These are phyloP conservation scores for Pseudomyrmex pallidus DNA, from an alignment of 1,140 invertebrate genomes.

Conservation along the genomic window DNA sequence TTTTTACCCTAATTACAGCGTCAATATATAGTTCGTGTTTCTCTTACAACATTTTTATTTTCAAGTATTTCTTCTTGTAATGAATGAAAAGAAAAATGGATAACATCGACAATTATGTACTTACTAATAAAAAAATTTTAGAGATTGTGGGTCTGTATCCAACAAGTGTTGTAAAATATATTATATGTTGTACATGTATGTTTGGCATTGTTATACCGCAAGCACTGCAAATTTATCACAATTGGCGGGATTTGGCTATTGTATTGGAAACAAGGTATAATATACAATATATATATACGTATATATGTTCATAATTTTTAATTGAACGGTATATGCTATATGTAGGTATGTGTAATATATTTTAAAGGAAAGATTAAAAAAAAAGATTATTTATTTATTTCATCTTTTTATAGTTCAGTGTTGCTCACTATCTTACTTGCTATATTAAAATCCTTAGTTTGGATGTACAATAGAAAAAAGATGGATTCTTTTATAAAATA, in stretches of 20 bases:
- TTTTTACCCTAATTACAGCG: neutral
- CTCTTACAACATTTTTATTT: slow-evolving; percentile 10
- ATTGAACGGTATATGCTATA: no score
- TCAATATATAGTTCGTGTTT: slow-evolving; percentile 13
- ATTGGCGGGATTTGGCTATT: slow-evolving; percentile 61
- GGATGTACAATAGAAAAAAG: slow-evolving; percentile 65
- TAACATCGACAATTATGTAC: slow-evolving; percentile 65
- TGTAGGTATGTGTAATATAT: neutral
- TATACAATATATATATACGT: no score
- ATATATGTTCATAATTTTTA: neutral
- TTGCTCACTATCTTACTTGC: slow-evolving; percentile 73
- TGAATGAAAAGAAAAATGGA: slow-evolving; percentile 48
- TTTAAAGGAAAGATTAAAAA: neutral
- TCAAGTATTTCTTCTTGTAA: neutral
- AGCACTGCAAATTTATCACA: slow-evolving; percentile 65
- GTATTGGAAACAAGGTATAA: slow-evolving; percentile 74
- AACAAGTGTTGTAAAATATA: slow-evolving; percentile 63
- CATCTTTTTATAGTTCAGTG: slow-evolving; percentile 68
- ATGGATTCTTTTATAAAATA: slow-evolving; percentile 66
- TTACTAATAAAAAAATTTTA: slow-evolving; percentile 71
- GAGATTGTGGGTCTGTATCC: slow-evolving; percentile 76
- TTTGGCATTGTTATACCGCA: slow-evolving; percentile 73
- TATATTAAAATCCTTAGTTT: slow-evolving; percentile 71
- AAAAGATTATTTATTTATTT: slow-evolving; percentile 16
- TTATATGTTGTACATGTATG: slow-evolving; percentile 66